Conservation (phyloP, 1,140 invertebrate species). For the Caenorhabditis latens region DNA sequence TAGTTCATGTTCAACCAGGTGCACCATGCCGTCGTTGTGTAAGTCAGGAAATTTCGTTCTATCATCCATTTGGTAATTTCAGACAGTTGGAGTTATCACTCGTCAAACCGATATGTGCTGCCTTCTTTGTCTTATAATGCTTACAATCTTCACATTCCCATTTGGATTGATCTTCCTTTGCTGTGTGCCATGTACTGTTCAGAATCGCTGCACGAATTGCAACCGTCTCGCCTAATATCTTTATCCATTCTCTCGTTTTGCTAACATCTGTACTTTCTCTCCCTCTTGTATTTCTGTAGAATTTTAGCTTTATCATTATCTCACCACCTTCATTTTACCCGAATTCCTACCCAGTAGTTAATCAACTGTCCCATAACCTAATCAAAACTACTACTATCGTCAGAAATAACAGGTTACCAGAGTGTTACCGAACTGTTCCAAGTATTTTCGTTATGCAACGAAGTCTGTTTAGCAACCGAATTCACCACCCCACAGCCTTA, state of each 20-base stretch:
- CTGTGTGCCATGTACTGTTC: conserved; percentile 71
- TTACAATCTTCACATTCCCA: conserved; percentile 76
- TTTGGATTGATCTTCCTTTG: conserved; percentile 74
- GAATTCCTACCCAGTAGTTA: background rate
- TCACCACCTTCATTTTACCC: background rate
- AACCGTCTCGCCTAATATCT: conserved; percentile 27
- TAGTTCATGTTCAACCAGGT: conserved; percentile 55
- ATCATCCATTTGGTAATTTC: background rate
- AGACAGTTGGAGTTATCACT: conserved; percentile 51
- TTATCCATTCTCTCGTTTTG: background rate
- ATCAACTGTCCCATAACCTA: background rate
- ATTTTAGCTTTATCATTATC: conserved; percentile 4
- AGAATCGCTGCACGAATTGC: conserved; percentile 27
- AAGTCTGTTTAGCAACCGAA: conserved; percentile 21
- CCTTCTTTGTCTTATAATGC: conserved; percentile 71
- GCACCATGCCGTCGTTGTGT: conserved; percentile 55
- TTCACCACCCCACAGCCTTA: conserved; percentile 4
- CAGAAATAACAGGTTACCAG: conserved; percentile 14
- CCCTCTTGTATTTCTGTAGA: background rate
- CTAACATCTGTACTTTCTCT: background rate
- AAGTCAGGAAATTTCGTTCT: background rate
- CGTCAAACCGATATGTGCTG: conserved; percentile 73
- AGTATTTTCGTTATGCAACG: conserved; percentile 13
- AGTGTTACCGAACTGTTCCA: background rate
- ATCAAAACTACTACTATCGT: background rate